phyloP scores from a whole-genome alignment of 1,140 invertebrate genomes.

The Drosophila mauritiana region DNA sequence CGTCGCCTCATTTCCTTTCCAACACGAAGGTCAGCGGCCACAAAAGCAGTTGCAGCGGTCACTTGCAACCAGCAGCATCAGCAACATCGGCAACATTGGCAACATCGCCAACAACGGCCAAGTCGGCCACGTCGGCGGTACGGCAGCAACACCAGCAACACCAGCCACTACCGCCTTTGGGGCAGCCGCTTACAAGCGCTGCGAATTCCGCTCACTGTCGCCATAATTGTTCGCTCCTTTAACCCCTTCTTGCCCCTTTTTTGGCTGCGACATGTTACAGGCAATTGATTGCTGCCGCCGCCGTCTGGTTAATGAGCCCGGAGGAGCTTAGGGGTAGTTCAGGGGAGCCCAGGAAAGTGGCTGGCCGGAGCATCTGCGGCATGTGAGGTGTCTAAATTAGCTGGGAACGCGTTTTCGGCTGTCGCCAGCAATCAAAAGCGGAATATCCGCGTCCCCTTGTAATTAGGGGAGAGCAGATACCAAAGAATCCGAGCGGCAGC shows the following conservation, averaged over 20 bases:
- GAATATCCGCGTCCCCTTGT: slow-evolving; percentile 59
- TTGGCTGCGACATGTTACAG: slow-evolving; percentile 57
- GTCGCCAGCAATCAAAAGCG: slow-evolving; percentile 73
- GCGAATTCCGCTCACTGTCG: slow-evolving; percentile 70
- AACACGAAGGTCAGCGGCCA: slow-evolving; percentile 67
- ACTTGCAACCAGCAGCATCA: slow-evolving; percentile 1
- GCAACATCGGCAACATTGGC: no score
- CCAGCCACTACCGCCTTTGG: slow-evolving; percentile 46
- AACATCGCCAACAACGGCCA: no score
- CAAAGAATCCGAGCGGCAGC: slow-evolving; percentile 28
- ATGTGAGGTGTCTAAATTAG: slow-evolving; percentile 84
- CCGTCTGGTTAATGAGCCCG: slow-evolving; percentile 64
- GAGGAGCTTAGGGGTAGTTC: not conserved
- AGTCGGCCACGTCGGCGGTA: slow-evolving; percentile 4
- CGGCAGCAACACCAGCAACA: slow-evolving; percentile 23
- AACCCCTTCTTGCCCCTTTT: slow-evolving; percentile 6
- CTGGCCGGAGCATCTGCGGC: slow-evolving; percentile 50
- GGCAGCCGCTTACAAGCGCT: slow-evolving; percentile 77
- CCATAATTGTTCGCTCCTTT: slow-evolving; percentile 71
- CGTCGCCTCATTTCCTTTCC: slow-evolving; percentile 61
- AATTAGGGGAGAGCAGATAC: slow-evolving; percentile 68
- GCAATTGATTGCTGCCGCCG: slow-evolving; percentile 63
- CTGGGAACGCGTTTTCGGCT: slow-evolving; percentile 80
- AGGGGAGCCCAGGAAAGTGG: slow-evolving; percentile 6
- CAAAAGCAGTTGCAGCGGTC: slow-evolving; percentile 38